Evolutionary conservation across 30 jellyfish, hydroid and myxozoan species (phyloP).

Genomic region (Hydra vulgaris): DNA sequence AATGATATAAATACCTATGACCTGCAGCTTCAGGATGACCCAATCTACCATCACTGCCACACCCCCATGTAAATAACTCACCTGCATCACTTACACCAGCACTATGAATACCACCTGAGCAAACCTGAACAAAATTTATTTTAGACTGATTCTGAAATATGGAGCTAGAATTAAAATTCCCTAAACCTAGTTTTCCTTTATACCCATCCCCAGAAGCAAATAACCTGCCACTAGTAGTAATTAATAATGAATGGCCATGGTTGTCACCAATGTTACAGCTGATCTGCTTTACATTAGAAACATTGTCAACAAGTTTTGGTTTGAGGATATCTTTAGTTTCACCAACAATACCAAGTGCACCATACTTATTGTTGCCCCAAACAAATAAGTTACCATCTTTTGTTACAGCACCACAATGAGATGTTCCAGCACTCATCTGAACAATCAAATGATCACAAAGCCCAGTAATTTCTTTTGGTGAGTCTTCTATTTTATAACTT

Average conservation of each 20-base stretch:
- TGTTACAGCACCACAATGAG: conserved; percentile 18
- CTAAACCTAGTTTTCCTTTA: conserved; percentile 20
- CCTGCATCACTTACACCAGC: conserved; percentile 11
- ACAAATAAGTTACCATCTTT: background rate
- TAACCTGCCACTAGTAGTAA: background rate
- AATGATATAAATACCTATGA: conserved; percentile 23
- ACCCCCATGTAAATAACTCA: conserved; percentile 26
- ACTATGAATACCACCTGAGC: conserved; percentile 23
- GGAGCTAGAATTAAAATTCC: conserved; percentile 1
- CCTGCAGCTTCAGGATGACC: conserved; percentile 33
- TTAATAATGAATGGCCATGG: conserved; percentile 20
- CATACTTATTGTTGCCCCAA: background rate
- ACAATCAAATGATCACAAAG: conserved; percentile 3
- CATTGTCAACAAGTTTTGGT: background rate
- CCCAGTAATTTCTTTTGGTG: background rate
- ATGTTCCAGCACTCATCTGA: conserved; percentile 13
- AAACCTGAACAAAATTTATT: background rate
- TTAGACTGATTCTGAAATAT: background rate
- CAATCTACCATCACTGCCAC: conserved; percentile 32
- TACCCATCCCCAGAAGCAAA: conserved; percentile 28
- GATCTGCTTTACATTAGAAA: background rate
- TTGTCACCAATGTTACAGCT: conserved; percentile 22
- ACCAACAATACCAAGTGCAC: conserved; percentile 13
- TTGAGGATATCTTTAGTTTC: background rate
- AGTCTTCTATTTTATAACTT: background rate